Percentiles rank a stretch among this genome's conserved stretches.
Evolutionary conservation across 1,140 invertebrate species (phyloP).

Genomic region (Drosophila mauritiana): DNA sequence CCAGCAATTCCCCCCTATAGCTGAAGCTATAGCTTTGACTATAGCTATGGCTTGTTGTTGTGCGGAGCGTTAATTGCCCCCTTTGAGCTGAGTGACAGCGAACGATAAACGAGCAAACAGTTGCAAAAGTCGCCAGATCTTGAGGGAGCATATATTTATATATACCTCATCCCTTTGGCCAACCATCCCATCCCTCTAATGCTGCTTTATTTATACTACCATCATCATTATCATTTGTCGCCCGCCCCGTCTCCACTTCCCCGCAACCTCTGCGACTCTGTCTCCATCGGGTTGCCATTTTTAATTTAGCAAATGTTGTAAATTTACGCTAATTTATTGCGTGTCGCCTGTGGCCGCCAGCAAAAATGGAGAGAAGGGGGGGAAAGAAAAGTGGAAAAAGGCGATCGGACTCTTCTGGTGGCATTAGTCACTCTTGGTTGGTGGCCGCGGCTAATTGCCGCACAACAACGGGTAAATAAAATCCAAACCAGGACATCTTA

Average conservation of each 20-base stretch:
- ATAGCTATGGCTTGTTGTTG: conserved; percentile 24
- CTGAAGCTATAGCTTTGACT: conserved; percentile 10
- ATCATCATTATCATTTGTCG: conserved; percentile 54
- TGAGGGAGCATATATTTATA: conserved; percentile 18
- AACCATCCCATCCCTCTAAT: conserved; percentile 55
- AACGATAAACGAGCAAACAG: conserved; percentile 81
- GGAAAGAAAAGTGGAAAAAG: conserved; percentile 4
- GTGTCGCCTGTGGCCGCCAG: conserved; percentile 68
- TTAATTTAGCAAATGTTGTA: conserved; percentile 83
- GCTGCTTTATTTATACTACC: conserved; percentile 58
- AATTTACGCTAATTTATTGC: conserved; percentile 83
- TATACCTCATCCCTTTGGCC: conserved; percentile 31
- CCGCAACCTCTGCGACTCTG: background rate
- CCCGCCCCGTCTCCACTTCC: background rate
- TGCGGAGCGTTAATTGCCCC: conserved; percentile 73
- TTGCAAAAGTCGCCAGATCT: conserved; percentile 53
- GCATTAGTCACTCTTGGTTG: conserved; percentile 61
- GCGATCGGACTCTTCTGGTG: conserved; percentile 29
- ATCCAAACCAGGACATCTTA: conserved; percentile 66
- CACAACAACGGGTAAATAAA: conserved; percentile 26
- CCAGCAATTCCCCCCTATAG: background rate
- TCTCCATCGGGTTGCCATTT: conserved; percentile 65
- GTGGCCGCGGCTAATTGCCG: conserved; percentile 57
- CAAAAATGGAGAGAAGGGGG: background rate
- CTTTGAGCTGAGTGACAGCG: conserved; percentile 80